phyloP scores from a whole-genome alignment of 2,797 vertebrate genomes.

The Sebastes diploproa region DNA sequence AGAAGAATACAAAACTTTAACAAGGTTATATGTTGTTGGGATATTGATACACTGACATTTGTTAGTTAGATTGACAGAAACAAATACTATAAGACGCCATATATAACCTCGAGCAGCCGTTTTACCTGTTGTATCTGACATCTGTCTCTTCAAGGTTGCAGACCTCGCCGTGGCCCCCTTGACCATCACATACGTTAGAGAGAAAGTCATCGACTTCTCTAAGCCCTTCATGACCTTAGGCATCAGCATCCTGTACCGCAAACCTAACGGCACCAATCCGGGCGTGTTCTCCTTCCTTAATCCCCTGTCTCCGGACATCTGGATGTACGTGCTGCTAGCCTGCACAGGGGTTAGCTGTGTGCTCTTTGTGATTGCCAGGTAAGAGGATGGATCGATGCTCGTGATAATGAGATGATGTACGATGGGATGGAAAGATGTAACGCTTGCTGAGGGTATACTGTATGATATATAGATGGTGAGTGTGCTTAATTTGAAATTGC shows the following conservation, averaged over 20 bases:
- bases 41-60: background rate
- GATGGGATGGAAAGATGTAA: background rate
- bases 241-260: constrained; percentile 96
- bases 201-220: constrained; percentile 94
- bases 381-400: constrained; percentile 44
- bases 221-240: constrained; percentile 97
- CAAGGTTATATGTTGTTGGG: background rate
- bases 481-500: background rate
- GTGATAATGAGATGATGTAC: background rate
- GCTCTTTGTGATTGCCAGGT: constrained; percentile 98
- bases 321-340: constrained; percentile 97
- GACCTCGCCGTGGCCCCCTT: constrained; percentile 95
- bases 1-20: background rate
- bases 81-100: background rate
- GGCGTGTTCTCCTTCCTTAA: constrained; percentile 98
- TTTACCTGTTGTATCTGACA: background rate
- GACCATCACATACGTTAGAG: constrained; percentile 96
- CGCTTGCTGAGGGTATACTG: background rate
- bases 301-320: constrained; percentile 96
- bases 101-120: background rate
- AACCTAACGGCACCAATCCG: constrained; percentile 96
- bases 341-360: constrained; percentile 98
- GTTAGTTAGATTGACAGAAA: background rate
- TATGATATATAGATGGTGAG: background rate
- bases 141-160: constrained; percentile 84